Evolutionary conservation across 2,113 vertebrate genomes (phyloP), one percentile per base, ranked within the genome.

Genomic region (Neoarius graeffei): DNA sequence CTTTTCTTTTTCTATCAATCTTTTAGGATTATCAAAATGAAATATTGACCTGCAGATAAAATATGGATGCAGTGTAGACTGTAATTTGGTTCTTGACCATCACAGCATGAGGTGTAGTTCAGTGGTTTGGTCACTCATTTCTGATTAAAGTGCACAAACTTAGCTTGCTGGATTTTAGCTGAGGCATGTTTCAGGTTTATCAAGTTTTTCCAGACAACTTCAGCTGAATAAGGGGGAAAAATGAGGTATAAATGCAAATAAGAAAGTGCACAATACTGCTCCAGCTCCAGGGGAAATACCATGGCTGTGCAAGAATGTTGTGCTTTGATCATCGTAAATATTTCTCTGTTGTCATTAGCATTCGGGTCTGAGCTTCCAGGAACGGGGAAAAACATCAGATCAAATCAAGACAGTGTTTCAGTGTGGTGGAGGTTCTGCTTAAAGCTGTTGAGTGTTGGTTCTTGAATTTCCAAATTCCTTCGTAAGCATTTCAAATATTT

Each of bases 151-250:
- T 57, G 48, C 83, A 25, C 27, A 23, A 60, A 69, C 84, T 74
- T 42, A n/a, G 84, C 25, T 85, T 85, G 60, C 30, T 57, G 8
- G 30, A 59, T 52, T 62, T 14, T 54, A 67, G 85, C 17, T 66
- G 59, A 80, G 56, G 23, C 85, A 86, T 86, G 57, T 86, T 66
- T 54, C 85, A 54, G 73, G 35, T 42, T 80, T 86, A 86, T 86
- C 85, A 67, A 64, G 74, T 66, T 80, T 86, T 80, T 80, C 76
- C 85, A 66, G 77, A 64, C 74, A 79, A 86, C 67, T 86, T 86
- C 48, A 86, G 74, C 60, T 56, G 85, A 80, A 86, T 81, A 25
- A 67, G 74, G 4, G 25, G 14, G 54, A 42, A 48, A 74, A 59
- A 81, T 13, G 64, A 84, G 82, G 62, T 17, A 77, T 19, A 80